These are phyloP conservation scores for Drosophila kambysellisi DNA, from an alignment of 2,888 invertebrate genomes.

Conservation along the genomic window DNA sequence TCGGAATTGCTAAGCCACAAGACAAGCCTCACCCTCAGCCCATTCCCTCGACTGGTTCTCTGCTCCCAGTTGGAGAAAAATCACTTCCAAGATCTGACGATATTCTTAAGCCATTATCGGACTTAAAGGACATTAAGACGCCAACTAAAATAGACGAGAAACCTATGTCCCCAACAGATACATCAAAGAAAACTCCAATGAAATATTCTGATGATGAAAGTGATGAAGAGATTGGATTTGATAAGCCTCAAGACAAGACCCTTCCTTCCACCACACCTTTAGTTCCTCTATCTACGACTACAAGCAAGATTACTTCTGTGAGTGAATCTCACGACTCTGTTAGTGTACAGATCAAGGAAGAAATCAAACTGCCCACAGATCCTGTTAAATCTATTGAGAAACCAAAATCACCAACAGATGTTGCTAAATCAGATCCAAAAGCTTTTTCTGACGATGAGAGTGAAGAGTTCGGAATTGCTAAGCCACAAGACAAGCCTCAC, in stretches of 20 bases:
- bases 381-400: not conserved
- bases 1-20: not conserved
- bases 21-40: not conserved
- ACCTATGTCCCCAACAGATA: constrained; percentile 7
- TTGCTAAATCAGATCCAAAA: not conserved
- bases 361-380: constrained; percentile 3
- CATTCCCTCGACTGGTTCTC: not conserved
- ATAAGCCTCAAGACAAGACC: not conserved
- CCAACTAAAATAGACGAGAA: not conserved
- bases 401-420: constrained; percentile 3
- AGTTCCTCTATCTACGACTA: not conserved
- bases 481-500: not conserved
- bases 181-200: not conserved
- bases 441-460: constrained; percentile 2
- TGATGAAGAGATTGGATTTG: constrained; percentile 18
- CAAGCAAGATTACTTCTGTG: not conserved
- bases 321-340: constrained; percentile 4
- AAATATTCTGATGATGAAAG: constrained; percentile 22
- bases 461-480: constrained; percentile 1
- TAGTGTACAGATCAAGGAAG: not conserved
- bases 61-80: constrained; percentile 2
- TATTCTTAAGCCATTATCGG: not conserved
- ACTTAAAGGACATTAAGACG: not conserved
- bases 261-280: not conserved
- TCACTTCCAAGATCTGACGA: not conserved